Evolutionary conservation across 2,797 vertebrate species (phyloP).

Genomic region (Tokudaia muenninki): DNA sequence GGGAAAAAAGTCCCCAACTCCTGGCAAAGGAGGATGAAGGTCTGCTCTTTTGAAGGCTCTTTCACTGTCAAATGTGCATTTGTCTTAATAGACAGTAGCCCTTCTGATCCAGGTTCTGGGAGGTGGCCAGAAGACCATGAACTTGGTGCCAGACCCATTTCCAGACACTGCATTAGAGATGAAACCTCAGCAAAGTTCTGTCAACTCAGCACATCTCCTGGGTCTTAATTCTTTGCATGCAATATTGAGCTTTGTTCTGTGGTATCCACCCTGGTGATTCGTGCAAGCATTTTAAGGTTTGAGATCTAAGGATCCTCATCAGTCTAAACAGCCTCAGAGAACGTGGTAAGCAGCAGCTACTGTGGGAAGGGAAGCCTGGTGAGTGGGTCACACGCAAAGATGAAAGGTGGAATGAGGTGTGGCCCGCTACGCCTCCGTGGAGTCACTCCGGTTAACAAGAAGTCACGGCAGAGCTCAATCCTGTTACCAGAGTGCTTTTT

Average conservation of each 20-base stretch:
- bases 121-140: neutral
- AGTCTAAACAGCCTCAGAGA: neutral
- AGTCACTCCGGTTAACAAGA: too few relatives aligned
- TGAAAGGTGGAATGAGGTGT: too few relatives aligned
- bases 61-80: constrained; percentile 43
- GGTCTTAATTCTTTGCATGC: neutral
- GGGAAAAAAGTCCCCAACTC: constrained; percentile 42
- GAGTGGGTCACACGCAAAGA: neutral
- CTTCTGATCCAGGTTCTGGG: constrained; percentile 32
- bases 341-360: neutral
- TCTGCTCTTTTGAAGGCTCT: constrained; percentile 55
- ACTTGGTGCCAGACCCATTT: constrained; percentile 10
- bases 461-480: rapidly evolving
- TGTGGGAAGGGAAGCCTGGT: neutral
- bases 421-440: rapidly evolving
- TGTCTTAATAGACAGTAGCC: constrained; percentile 56
- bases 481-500: neutral
- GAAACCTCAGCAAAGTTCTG: neutral
- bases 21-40: neutral
- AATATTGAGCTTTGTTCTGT: neutral
- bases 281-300: neutral
- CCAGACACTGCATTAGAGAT: neutral
- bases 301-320: neutral
- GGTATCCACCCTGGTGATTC: neutral
- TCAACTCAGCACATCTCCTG: neutral